Evolutionary conservation across 2,797 vertebrate species (phyloP).

Genomic region (Crax fasciolata): DNA sequence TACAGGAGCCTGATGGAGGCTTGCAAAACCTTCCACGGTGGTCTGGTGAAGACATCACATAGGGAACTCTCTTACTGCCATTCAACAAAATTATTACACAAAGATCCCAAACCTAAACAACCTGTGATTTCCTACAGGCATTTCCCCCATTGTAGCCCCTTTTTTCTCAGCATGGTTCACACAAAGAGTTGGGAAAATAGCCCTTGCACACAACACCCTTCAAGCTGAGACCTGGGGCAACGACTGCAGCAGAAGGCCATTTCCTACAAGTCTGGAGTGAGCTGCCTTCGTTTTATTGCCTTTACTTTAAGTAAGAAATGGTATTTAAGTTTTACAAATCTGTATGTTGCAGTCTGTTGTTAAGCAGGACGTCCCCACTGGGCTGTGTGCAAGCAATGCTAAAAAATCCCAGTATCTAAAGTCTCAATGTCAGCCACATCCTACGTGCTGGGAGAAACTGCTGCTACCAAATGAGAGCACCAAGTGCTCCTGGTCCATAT

Average conservation of each 20-base stretch:
- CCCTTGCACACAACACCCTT: not conserved
- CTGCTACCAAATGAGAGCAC: not conserved
- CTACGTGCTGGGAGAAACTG: not conserved
- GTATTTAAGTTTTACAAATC: not conserved
- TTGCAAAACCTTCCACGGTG: too few relatives aligned
- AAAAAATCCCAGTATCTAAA: not conserved
- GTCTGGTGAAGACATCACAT: not conserved
- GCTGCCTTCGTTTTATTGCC: not conserved
- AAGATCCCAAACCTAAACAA: not conserved
- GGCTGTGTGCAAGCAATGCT: not conserved
- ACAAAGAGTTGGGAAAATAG: not conserved
- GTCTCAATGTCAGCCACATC: not conserved
- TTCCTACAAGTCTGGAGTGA: not conserved
- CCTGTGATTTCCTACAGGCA: not conserved
- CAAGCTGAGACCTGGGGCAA: not conserved
- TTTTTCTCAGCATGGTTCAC: not conserved
- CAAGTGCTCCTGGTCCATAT: not conserved
- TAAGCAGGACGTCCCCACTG: not conserved
- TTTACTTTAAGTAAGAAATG: not conserved
- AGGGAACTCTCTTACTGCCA: not conserved
- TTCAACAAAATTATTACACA: not conserved
- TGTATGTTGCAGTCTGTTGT: not conserved
- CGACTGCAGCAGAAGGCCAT: not conserved
- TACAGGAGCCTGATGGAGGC: not conserved
- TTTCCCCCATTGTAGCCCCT: not conserved